Base-by-base conservation (phyloP, 2,888 invertebrate genomes). In the Tetheella fluctuosa region DNA sequence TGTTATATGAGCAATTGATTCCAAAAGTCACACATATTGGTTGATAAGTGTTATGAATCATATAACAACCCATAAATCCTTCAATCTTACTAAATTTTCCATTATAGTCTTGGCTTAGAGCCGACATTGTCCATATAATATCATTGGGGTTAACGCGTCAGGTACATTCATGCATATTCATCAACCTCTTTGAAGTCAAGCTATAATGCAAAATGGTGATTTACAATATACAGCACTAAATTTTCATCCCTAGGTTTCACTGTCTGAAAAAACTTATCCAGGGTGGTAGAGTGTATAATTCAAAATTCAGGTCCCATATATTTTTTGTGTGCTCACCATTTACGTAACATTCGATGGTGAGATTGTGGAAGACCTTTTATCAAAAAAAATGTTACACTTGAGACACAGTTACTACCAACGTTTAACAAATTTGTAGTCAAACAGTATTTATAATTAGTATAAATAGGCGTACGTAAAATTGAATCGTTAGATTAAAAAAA, bases 131-230 rank as follows among this genome's bases (percentile, higher is more conserved):
- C 20, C 48, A 10, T 48, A 10, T 48, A 48, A 48, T 20, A 48
- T 48, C 48, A 48, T 48, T 48, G 48, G 10, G 48, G 48, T 48
- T 20, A 48, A 20, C 17, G 48, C 48, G 17, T 48, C 20, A 20
- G 48, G 48, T 48, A 48, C 20, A 48, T 48, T 48, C 48, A 48
- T 48, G 48, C 48, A 48, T 48, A 48, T 48, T 48, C 48, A 48
- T 48, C 2, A 8, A 1, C 0, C 20, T 20, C 48, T 48, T 48
- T 20, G 48, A 48, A 20, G 48, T 10, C 15, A 20, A 10, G 48
- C 0, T 48, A 20, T 42, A 42, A 13, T 20, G 48, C 48, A 48
- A 48, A 48, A n/a, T 48, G 8, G 20, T 48, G 48, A 48, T 48
- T 48, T 48, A 48, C 48, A 48, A 48, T 48, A 20, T 48, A 20